These are phyloP conservation scores for Pygoscelis adeliae DNA, from an alignment of 2,113 vertebrate genomes.

Conservation along the genomic window DNA sequence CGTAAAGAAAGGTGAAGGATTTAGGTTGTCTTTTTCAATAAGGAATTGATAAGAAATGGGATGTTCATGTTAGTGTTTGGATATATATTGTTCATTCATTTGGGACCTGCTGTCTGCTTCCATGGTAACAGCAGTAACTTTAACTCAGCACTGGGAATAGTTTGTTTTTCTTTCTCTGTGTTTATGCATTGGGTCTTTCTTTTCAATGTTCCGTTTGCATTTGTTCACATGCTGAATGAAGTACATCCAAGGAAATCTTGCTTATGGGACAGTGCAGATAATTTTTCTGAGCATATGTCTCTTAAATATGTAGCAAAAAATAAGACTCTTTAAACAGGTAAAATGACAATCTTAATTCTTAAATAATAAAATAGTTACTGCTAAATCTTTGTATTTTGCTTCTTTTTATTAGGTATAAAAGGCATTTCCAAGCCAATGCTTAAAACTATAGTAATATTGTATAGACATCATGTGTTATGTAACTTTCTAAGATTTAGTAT, in stretches of 20 bases:
- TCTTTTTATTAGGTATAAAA: neutral
- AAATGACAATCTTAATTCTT: neutral
- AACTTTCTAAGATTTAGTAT: neutral
- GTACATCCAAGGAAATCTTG: neutral
- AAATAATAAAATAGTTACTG: neutral
- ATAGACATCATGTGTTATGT: neutral
- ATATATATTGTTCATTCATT: slow-evolving; percentile 17
- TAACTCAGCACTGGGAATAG: slow-evolving; percentile 64
- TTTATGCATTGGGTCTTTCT: neutral
- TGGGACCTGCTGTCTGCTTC: slow-evolving; percentile 58
- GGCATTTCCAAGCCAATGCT: neutral
- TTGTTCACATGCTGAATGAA: neutral
- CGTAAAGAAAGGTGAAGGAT: neutral
- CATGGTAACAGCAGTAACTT: slow-evolving; percentile 66
- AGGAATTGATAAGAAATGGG: neutral
- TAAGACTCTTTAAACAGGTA: neutral
- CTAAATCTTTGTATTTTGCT: neutral
- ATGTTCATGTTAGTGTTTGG: neutral
- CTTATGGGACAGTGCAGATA: neutral
- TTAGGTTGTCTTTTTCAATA: neutral
- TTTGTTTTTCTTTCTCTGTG: neutral
- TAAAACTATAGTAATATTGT: neutral
- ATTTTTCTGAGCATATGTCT: neutral
- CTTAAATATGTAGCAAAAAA: neutral
- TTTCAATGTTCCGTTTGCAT: neutral